Conservation (phyloP, 2,797 vertebrate genomes). For the Darevskia mixta region DNA sequence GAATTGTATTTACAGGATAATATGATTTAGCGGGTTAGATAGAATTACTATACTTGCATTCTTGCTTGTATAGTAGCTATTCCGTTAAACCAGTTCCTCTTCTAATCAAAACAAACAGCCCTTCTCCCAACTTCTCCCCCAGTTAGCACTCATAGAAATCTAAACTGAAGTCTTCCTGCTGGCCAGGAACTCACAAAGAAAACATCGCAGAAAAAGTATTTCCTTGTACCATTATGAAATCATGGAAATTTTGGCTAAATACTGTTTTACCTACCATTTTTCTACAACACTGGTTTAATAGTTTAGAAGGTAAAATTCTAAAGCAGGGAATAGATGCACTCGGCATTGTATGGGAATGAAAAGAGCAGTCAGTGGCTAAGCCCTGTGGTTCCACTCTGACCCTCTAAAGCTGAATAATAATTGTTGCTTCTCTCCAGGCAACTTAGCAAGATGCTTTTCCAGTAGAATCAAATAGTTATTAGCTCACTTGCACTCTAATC, state of each 20-base stretch:
- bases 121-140: no score
- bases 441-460: slow-evolving; percentile 38
- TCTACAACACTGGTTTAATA: neutral
- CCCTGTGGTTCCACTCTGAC: slow-evolving; percentile 7
- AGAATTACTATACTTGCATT: no score
- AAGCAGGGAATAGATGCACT: neutral
- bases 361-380: slow-evolving; percentile 30
- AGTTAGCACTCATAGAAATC: no score
- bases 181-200: no score
- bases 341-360: slow-evolving; percentile 3
- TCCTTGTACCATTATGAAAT: slow-evolving; percentile 22
- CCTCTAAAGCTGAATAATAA: slow-evolving; percentile 30
- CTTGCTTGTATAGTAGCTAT: no score
- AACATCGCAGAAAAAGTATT: no score
- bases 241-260: neutral
- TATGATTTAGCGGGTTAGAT: no score
- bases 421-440: slow-evolving; percentile 43
- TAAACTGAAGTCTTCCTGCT: no score
- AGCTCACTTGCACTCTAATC: slow-evolving; percentile 38
- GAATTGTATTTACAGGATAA: no score
- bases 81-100: no score
- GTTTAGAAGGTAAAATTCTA: slow-evolving; percentile 47
- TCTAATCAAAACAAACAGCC: no score
- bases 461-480: slow-evolving; percentile 44
- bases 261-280: neutral